Evolutionary conservation across 2,888 invertebrate genomes (phyloP).

Genomic region (Acleris holmiana): DNA sequence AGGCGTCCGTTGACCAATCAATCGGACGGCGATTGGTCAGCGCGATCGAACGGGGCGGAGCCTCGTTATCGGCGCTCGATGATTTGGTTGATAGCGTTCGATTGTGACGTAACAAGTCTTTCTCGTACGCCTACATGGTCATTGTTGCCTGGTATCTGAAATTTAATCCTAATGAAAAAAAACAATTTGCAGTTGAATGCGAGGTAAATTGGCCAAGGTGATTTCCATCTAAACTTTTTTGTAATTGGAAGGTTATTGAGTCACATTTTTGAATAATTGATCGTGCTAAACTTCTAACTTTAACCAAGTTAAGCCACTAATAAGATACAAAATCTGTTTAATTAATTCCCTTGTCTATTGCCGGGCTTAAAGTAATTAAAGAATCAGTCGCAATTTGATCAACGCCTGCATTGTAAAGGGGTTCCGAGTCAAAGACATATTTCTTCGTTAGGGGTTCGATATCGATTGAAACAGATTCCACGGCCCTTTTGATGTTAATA

Average conservation of each 20-base stretch:
- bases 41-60: constrained; percentile 65
- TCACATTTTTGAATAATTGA: neutral
- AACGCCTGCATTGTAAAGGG: constrained; percentile 13
- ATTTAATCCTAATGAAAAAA: constrained; percentile 18
- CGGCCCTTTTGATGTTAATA: constrained; percentile 43
- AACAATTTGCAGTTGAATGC: constrained; percentile 17
- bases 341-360: constrained; percentile 37
- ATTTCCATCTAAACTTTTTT: no score
- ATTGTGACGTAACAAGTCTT: constrained; percentile 43
- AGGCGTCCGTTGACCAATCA: constrained; percentile 72
- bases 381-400: constrained; percentile 27
- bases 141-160: constrained; percentile 32
- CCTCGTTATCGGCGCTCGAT: constrained; percentile 62
- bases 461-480: constrained; percentile 55
- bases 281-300: constrained; percentile 11
- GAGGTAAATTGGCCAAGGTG: no score
- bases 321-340: constrained; percentile 33
- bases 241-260: no score
- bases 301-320: constrained; percentile 19
- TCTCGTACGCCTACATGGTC: constrained; percentile 32
- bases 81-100: constrained; percentile 58
- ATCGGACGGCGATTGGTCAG: constrained; percentile 76
- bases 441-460: constrained; percentile 49
- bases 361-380: constrained; percentile 37
- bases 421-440: constrained; percentile 56